These are phyloP conservation scores for Amazona finschi DNA, from an alignment of 2,797 vertebrate genomes.

Conservation along the genomic window DNA sequence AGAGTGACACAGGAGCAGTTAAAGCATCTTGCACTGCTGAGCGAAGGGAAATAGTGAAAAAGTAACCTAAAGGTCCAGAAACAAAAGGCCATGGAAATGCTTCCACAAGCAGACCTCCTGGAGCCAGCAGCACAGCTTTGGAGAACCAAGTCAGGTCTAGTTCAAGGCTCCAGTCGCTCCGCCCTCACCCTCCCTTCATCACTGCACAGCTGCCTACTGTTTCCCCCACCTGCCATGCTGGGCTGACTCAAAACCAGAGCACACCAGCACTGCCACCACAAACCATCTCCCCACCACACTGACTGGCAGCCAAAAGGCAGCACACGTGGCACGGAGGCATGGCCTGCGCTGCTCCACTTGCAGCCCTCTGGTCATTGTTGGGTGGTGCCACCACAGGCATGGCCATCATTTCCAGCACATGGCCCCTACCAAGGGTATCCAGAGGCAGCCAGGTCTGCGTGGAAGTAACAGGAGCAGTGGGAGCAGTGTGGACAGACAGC, in stretches of 20 bases:
- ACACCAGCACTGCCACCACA: neutral
- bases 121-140: neutral
- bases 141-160: neutral
- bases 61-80: neutral
- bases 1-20: neutral
- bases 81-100: neutral
- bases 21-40: neutral
- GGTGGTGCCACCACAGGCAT: neutral
- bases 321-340: rapidly evolving
- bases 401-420: neutral
- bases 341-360: neutral
- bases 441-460: neutral
- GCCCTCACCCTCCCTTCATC: neutral
- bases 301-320: neutral
- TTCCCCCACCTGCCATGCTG: rapidly evolving
- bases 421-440: rapidly evolving
- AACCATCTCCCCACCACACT: rapidly evolving
- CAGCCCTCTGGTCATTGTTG: rapidly evolving
- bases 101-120: neutral
- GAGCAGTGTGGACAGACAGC: neutral
- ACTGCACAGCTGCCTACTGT: rapidly evolving
- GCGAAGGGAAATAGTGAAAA: neutral
- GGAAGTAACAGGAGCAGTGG: neutral
- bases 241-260: neutral
- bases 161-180: neutral